Evolutionary conservation across 2,113 vertebrate genomes (phyloP).

Genomic region (Ochotona curzoniae): DNA sequence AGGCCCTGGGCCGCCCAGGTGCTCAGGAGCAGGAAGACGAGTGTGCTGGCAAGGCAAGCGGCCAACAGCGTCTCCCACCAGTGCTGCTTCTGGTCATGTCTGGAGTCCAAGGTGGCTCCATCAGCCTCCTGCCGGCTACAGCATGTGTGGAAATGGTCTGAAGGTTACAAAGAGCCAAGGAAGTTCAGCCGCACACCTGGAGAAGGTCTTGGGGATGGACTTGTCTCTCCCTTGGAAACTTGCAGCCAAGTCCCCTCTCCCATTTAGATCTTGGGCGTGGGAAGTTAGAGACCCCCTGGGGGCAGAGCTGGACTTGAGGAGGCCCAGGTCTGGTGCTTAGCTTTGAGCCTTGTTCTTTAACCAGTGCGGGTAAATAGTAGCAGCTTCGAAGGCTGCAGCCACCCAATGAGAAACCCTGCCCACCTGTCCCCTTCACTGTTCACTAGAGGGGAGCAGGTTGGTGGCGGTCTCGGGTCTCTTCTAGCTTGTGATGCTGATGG

Average conservation of each 20-base stretch:
- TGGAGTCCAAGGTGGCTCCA: not conserved
- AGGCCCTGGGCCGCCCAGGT: not conserved
- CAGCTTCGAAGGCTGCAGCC: not conserved
- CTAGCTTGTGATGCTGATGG: not conserved
- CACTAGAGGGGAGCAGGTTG: not conserved
- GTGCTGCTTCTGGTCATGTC: not conserved
- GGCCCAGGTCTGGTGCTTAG: slow-evolving; percentile 7
- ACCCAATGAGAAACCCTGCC: not conserved
- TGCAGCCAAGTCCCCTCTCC: not conserved
- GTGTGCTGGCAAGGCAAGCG: slow-evolving; percentile 7
- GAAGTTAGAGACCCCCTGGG: not conserved
- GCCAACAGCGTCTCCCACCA: not conserved
- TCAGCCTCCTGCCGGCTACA: slow-evolving; percentile 1
- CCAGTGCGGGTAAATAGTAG: not conserved
- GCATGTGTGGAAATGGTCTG: slow-evolving; percentile 41
- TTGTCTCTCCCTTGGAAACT: slow-evolving; percentile 5
- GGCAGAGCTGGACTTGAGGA: not conserved
- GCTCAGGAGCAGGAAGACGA: not conserved
- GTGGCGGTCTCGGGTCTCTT: not conserved
- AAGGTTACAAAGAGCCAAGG: slow-evolving; percentile 57
- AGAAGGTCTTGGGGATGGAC: not conserved
- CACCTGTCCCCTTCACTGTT: not conserved
- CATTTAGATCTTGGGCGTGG: not conserved
- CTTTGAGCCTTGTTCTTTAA: not conserved
- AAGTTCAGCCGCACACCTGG: not conserved